A percentile compares a stretch with the other conserved stretches of the same genome.
Conservation (phyloP, 2,113 vertebrate species). For the Elephantulus edwardii region DNA sequence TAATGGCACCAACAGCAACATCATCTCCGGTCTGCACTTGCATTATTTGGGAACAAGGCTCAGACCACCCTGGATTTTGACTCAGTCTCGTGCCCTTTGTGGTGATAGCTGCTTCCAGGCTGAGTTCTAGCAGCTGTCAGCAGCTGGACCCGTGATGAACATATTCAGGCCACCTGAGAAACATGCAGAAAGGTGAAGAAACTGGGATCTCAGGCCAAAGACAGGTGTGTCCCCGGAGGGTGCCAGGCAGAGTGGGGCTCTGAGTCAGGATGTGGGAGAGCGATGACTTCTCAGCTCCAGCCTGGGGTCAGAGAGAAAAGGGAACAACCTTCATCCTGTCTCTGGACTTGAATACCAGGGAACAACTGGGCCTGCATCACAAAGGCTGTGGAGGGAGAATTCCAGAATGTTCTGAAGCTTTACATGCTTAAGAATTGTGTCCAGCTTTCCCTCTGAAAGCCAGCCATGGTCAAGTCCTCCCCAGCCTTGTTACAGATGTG, state of each 20-base stretch:
- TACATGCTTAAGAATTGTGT: no score
- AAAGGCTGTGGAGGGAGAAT: not conserved
- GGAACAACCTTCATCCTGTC: not conserved
- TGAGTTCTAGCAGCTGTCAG: not conserved
- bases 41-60: not conserved
- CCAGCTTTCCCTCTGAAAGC: no score
- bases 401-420: no score
- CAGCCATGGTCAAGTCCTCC: no score
- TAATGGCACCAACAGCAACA: no score
- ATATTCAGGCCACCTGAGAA: fast-evolving
- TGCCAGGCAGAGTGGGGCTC: not conserved
- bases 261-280: not conserved
- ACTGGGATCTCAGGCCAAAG: no score
- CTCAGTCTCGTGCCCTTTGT: not conserved
- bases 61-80: no score
- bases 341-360: not conserved
- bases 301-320: not conserved
- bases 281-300: not conserved
- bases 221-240: not conserved
- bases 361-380: no score
- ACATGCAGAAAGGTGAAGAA: not conserved
- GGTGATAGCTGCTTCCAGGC: not conserved
- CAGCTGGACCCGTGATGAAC: not conserved
- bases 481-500: no score
- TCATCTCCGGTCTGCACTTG: no score